Base-by-base conservation (phyloP, 1,140 invertebrate genomes). In the Heliconius congener region DNA sequence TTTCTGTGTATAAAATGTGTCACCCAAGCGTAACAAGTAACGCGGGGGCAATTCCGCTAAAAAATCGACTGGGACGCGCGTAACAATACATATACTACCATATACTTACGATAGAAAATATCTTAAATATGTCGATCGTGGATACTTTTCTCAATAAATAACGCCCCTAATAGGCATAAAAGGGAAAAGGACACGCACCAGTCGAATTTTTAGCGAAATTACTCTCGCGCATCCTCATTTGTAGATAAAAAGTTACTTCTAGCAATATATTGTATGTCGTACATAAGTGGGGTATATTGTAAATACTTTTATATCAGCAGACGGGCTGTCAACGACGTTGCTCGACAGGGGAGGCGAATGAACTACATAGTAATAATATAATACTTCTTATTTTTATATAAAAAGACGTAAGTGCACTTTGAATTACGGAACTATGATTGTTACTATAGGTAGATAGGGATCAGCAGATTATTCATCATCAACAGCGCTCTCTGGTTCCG, bases 1-100 rank as follows among this genome's bases (percentile, higher is more conserved):
- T 91, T 91, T 94, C 91, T 94, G 90, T 93, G 88, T 94, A 93
- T 93, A 94, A 93, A 94, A 94, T 91, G 91, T 91, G 88, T 92
- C 88, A 93, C 85, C 86, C 88, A 90, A 91, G 90, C 87, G 88
- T 91, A 94, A 94, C 93, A 93, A 90, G 85, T 84, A 84, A 85
- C 84, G 80, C 84, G 77, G 78, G 84, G 71, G 78, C 80, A 83
- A 87, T 87, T 89, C 84, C 84, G 86, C 85, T 87, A 86, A 87
- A 87, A 85, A 82, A 46, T 55, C 75, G 76, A 73, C 42, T 37
- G 60, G 42, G 18, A 23, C 55, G 73, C 39, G n/a, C 19, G 9
- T 30, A 81, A 71, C 76, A 78, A 81, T 71, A 55, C 55, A 66
- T 66, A 66, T 66, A 66, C 60, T 66, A 52, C 57, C 72, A 30